These are phyloP conservation scores for Geotrypetes seraphini DNA, from an alignment of 2,797 vertebrate species.

Conservation along the genomic window DNA sequence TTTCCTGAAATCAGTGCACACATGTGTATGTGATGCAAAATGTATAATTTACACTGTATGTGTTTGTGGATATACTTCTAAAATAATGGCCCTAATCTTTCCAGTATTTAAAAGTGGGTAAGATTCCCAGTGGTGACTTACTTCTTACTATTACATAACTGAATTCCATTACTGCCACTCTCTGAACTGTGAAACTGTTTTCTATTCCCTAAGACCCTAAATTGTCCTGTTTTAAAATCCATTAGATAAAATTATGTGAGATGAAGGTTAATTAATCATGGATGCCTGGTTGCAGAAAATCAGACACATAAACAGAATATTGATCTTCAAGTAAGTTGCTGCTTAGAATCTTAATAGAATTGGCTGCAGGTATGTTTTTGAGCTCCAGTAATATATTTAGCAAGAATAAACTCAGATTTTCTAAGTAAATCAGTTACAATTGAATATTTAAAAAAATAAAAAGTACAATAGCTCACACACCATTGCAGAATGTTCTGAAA, in stretches of 20 bases:
- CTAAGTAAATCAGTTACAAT: no score
- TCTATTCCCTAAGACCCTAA: conserved; percentile 10
- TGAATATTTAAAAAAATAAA: no score
- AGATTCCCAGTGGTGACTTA: no score
- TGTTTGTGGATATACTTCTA: no score
- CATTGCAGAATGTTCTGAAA: no score
- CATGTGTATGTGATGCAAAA: no score
- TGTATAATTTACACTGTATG: no score
- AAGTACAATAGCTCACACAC: no score
- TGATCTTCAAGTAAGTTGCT: conserved; percentile 28
- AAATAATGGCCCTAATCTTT: no score
- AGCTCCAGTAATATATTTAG: conserved; percentile 23
- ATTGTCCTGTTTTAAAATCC: conserved; percentile 23
- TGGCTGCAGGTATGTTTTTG: conserved; percentile 32
- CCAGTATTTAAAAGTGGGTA: no score
- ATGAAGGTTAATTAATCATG: conserved; percentile 37
- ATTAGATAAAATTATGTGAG: conserved; percentile 35
- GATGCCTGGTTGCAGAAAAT: conserved; percentile 22
- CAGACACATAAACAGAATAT: conserved; percentile 30
- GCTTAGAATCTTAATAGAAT: conserved; percentile 20
- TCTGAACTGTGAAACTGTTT: conserved; percentile 26
- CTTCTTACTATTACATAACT: conserved; percentile 20
- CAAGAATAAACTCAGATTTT: conserved; percentile 25
- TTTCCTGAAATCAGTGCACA: no score
- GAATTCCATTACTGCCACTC: conserved; percentile 20